Evolutionary conservation across 2,113 vertebrate genomes (phyloP), one percentile per base, ranked within the genome.

Genomic region (Arothron firmamentum): DNA sequence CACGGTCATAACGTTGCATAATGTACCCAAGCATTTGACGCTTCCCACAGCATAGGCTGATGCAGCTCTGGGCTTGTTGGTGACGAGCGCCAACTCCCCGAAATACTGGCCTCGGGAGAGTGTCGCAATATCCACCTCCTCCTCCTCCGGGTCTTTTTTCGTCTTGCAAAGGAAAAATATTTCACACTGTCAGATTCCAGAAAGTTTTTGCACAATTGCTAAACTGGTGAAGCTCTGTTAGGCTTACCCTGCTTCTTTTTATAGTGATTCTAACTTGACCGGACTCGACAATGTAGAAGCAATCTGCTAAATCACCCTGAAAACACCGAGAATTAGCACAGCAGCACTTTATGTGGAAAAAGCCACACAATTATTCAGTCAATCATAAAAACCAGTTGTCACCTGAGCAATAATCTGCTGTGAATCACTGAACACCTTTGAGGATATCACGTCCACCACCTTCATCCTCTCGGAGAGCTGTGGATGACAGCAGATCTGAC

Each of bases 331-430:
- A 38, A 38, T 38, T 38, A 38, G 34, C 34, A 38, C 34, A 38
- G 11, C 34, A 38, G 34, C 34, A 12, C 34, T 2, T 9, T 12
- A 38, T 12, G 9, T 38, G 34, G 34, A 38, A 2, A 38, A 12
- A 11, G 4, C 8, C 34, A 38, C 34, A 38, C 34, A 38, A 11
- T 38, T 10, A 38, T 38, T 38, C n/a, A 49, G 47, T 51, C 5
- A 61, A 55, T 28, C 2, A 17, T 14, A n/a, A 6, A 18, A 62
- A 74, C 25, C 58, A 38, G 85, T 51, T 28, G 6, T 77, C 62
- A 99, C 97, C 96, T 99, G 97, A 92, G 94, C 94, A 84, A 98
- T 99, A 45, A 99, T 97, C 88, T 94, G 95, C 92, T 99, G 94
- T 77, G 92, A 93, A 55, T 95, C 92, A 49, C 72, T 92, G 88